Base-by-base conservation (phyloP, 2,113 vertebrate species). In the Colinus virginianus region DNA sequence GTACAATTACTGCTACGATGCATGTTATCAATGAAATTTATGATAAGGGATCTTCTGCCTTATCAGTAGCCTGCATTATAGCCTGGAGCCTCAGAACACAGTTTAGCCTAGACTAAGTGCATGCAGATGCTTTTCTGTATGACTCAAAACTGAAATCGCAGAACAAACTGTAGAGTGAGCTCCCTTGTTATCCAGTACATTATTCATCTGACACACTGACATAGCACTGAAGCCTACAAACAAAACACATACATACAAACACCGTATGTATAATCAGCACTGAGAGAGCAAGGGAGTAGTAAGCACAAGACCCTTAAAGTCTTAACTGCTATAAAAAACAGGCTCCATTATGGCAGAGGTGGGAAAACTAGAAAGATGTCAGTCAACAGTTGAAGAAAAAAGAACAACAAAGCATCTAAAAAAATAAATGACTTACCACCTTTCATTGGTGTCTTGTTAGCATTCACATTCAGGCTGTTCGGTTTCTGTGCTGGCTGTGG, bases 401-500 rank as follows among this genome's bases (percentile, higher is more conserved):
- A 86, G 81, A 36, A 36, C 36, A 36, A 45, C 26, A 67, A 85
- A 49, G 19, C 48, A 78, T 77, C 19, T 49, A 38, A 67, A 71
- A 71, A 79, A 84, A 42, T 6, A 58, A 21, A 51, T 1, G 32
- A 32, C 13, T 34, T 67, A 64, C 96, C 91, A 98, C 98, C 98
- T 98, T 97, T 98, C 32, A 32, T 15, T 21, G 97, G 93, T 1
- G 87, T 90, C 88, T 94, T 97, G 74, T 82, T 94, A 40, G 85
- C 70, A 72, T 88, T 98, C 84, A 96, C 97, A 93, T 94, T 97
- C 91, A 96, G 92, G 96, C 90, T 97, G 91, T 96, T 95, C 62
- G 98, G 93, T 90, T 95, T 96, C 84, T 98, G 97, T 11, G 96
- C 90, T 86, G 97, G 94, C 93, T 95, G 91, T 83, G 97, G 85